Evolutionary conservation across 2,797 vertebrate species (phyloP).

Genomic region (Onychomys arenicola): DNA sequence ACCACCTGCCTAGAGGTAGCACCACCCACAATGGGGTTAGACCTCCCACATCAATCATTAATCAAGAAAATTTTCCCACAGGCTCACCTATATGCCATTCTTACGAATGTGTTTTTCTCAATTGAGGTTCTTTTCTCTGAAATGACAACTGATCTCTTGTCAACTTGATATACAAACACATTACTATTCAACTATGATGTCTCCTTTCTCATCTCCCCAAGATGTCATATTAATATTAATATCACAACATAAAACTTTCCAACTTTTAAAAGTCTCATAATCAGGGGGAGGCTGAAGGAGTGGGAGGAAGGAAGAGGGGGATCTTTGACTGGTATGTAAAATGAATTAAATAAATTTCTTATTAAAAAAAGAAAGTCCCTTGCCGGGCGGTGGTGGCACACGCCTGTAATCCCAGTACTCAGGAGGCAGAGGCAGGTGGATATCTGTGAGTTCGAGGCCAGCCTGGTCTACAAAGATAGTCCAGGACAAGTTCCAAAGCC

Average conservation of each 20-base stretch:
- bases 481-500: too few species aligned
- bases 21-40: neutral
- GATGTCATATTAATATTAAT: neutral
- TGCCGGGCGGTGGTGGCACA: too few species aligned
- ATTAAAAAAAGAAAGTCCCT: too few species aligned
- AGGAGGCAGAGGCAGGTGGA: too few species aligned
- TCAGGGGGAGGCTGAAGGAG: too few species aligned
- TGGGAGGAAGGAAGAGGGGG: too few species aligned
- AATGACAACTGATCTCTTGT: neutral
- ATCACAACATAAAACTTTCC: neutral
- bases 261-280: neutral
- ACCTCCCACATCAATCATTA: neutral
- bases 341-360: too few species aligned
- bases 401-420: too few species aligned
- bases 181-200: neutral
- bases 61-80: neutral
- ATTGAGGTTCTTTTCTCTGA: neutral
- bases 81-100: neutral
- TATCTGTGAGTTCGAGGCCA: too few species aligned
- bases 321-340: too few species aligned
- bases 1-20: too few species aligned
- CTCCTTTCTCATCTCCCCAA: neutral
- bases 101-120: neutral
- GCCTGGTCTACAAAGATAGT: too few species aligned
- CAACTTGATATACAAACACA: neutral